Base-by-base conservation (phyloP, 1,140 invertebrate species). In the Varroa destructor region DNA sequence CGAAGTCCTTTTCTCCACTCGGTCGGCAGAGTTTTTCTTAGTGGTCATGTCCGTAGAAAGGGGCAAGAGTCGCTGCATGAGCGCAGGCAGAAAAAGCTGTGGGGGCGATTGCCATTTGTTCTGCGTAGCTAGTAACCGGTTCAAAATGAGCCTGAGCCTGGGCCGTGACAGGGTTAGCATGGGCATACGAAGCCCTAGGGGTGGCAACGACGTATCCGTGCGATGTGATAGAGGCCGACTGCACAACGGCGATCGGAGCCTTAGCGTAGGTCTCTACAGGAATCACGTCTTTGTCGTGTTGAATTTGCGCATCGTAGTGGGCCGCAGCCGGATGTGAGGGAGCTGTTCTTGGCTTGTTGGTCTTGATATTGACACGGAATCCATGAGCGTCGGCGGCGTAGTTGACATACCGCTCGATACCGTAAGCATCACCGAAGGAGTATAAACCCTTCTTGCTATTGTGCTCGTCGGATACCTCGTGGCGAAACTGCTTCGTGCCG, bases 331-430 rank as follows among this genome's bases (percentile, higher is more conserved):
- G 55, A 25, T 74, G 67, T 37, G 75, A 73, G 56, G 73, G 58
- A 12, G 71, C 67, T 12, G 75, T 56, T 36, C 75, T 74, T 4
- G 75, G 75, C 67, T 76, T 74, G 67, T 76, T 76, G 72, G 75
- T 72, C 46, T 74, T 71, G 1, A 76, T 72, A 0, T 73, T 57
- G n/a, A 75, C 75, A n/a, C 73, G 64, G 64, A 76, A 75, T 14
- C 75, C 75, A 36, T 72, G 71, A 40, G 73, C 74, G 46, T 75
- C 75, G n/a, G 75, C 75, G 0, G 72, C 75, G 54, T 76, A 76
- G 42, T 76, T 73, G 6, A 77, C 76, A 36, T 73, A 72, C n/a
- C 75, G 71, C 46, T 73, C 71, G 37, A 75, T 73, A 6, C 75
- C 75, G 64, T 74, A 58, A 25, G 75, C 71, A 37, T 76, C 75